Percentiles rank a stretch among this genome's conserved stretches.
Conservation (phyloP, 1,140 invertebrate genomes). For the Pseudomyrmex gracilis region DNA sequence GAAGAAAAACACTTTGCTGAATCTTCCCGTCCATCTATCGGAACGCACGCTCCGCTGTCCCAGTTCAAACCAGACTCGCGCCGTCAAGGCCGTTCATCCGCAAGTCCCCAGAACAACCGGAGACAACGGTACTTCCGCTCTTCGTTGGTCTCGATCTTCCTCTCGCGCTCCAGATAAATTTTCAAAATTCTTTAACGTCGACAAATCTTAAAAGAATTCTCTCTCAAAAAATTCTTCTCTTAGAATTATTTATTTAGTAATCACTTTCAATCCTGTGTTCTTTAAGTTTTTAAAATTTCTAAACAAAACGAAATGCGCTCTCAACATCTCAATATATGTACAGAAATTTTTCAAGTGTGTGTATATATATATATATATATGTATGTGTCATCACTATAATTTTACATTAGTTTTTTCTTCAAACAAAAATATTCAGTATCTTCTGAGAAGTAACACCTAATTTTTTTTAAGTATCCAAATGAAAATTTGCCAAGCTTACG, state of each 20-base stretch:
- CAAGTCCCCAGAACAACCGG: conserved; percentile 35
- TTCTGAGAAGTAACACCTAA: too few species aligned
- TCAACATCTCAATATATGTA: too few species aligned
- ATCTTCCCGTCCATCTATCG: not conserved
- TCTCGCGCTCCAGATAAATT: not conserved
- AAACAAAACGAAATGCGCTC: too few species aligned
- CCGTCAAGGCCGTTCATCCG: conserved; percentile 55
- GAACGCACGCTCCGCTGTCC: conserved; percentile 32
- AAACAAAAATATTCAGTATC: too few species aligned
- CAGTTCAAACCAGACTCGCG: conserved; percentile 38
- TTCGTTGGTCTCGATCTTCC: not conserved
- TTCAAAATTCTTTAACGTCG: not conserved
- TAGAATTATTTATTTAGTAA: not conserved
- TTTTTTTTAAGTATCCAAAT: too few species aligned
- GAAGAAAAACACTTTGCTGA: not conserved
- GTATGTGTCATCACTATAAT: too few species aligned
- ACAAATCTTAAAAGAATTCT: not conserved
- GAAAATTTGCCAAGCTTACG: too few species aligned
- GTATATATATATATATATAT: too few species aligned
- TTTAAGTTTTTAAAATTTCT: not conserved
- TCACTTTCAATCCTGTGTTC: not conserved
- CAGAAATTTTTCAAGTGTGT: too few species aligned
- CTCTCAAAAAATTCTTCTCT: not conserved
- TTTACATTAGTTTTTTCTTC: too few species aligned
- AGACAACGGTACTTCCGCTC: conserved; percentile 57